phyloP scores from a whole-genome alignment of 2,113 vertebrate genomes.

The Peucedramus taeniatus region DNA sequence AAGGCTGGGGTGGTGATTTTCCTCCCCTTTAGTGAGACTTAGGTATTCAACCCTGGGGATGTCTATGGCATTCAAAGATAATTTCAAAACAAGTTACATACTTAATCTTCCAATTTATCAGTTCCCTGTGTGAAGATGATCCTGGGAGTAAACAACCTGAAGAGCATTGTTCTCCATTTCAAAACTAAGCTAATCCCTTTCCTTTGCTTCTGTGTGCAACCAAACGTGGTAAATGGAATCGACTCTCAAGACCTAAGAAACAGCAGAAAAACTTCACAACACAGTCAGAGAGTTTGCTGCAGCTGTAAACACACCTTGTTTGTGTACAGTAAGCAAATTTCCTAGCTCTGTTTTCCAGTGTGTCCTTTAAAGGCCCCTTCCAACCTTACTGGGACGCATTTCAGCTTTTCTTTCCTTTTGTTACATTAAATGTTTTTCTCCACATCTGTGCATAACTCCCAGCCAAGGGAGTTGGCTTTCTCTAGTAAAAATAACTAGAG shows the following conservation, averaged over 20 bases:
- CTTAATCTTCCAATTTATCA: neutral
- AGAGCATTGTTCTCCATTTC: neutral
- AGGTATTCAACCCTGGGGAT: neutral
- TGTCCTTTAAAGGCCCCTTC: neutral
- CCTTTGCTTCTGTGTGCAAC: neutral
- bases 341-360: neutral
- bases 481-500: neutral
- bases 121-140: neutral
- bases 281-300: neutral
- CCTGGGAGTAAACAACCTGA: neutral
- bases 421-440: neutral
- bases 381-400: neutral
- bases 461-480: neutral
- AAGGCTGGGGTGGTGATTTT: neutral
- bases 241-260: neutral
- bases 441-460: neutral
- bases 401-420: neutral
- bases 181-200: neutral
- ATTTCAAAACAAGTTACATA: neutral
- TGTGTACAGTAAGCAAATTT: neutral
- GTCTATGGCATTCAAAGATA: neutral
- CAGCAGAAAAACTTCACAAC: neutral
- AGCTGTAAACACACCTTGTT: neutral
- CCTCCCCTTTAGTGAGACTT: neutral
- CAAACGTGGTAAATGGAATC: neutral